phyloP scores from a whole-genome alignment of 2,797 vertebrate genomes.

The Spinibarbus caldwelli region DNA sequence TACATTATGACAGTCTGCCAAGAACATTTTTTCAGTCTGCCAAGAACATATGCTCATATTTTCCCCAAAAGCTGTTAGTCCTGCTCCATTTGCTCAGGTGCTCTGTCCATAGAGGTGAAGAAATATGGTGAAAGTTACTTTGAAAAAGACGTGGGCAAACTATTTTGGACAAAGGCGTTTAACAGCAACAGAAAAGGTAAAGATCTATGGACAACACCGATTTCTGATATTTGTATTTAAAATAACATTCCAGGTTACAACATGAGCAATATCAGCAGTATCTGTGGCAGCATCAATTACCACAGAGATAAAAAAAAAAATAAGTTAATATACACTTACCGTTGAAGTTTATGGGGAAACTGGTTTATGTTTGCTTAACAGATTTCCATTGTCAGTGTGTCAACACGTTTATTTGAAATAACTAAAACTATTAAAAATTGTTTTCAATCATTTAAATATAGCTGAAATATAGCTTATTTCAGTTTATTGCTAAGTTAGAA shows the following conservation, averaged over 20 bases:
- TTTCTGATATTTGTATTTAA: neutral
- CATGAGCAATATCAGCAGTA: neutral
- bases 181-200: neutral
- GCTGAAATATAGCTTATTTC: neutral
- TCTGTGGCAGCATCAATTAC: neutral
- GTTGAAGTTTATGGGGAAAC: too few relatives aligned
- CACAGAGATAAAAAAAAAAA: neutral
- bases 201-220: neutral
- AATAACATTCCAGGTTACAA: neutral
- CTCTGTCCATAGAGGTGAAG: neutral
- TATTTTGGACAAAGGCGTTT: neutral
- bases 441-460: neutral
- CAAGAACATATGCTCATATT: too few relatives aligned
- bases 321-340: too few relatives aligned
- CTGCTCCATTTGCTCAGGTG: neutral
- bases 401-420: too few relatives aligned
- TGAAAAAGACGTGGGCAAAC: neutral
- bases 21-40: too few relatives aligned
- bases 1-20: conserved; percentile 39
- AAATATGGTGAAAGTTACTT: neutral
- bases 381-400: too few relatives aligned
- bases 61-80: conserved; percentile 12
- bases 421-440: neutral
- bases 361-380: neutral
- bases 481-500: too few relatives aligned